These are phyloP conservation scores for Dromas ardeola DNA, from an alignment of 2,113 vertebrate genomes.

Conservation along the genomic window DNA sequence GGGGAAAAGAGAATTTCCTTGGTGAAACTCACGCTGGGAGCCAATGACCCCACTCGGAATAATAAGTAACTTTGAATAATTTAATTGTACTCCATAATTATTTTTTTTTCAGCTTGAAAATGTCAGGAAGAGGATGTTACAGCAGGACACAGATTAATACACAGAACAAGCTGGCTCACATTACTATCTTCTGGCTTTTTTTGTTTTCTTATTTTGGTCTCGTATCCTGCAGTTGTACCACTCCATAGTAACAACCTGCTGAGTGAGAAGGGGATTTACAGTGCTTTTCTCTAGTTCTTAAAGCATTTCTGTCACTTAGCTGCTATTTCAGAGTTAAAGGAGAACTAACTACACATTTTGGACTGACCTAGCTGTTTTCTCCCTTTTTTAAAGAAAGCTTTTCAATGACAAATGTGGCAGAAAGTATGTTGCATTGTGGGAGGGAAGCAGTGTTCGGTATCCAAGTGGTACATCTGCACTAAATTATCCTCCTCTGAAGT, in stretches of 20 bases:
- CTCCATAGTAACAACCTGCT: conserved; percentile 7
- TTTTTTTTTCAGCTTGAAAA: background rate
- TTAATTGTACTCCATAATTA: background rate
- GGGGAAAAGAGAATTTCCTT: background rate
- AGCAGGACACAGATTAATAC: background rate
- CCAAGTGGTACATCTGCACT: conserved; percentile 24
- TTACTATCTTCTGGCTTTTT: background rate
- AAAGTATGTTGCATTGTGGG: background rate
- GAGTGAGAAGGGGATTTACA: background rate
- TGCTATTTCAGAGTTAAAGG: background rate
- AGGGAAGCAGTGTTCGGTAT: background rate
- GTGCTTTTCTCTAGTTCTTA: background rate
- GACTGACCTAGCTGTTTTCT: background rate
- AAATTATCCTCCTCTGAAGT: background rate
- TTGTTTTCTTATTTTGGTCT: background rate
- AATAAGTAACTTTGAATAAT: background rate
- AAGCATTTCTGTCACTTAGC: background rate
- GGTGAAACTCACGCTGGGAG: background rate
- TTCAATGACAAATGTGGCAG: conserved; percentile 5
- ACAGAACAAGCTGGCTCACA: background rate
- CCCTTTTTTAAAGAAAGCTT: background rate
- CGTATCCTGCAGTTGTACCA: background rate
- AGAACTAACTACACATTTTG: background rate
- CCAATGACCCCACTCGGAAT: background rate
- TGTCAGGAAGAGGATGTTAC: background rate